Conservation (phyloP, 2,888 invertebrate species). For the Morpho helenor region DNA sequence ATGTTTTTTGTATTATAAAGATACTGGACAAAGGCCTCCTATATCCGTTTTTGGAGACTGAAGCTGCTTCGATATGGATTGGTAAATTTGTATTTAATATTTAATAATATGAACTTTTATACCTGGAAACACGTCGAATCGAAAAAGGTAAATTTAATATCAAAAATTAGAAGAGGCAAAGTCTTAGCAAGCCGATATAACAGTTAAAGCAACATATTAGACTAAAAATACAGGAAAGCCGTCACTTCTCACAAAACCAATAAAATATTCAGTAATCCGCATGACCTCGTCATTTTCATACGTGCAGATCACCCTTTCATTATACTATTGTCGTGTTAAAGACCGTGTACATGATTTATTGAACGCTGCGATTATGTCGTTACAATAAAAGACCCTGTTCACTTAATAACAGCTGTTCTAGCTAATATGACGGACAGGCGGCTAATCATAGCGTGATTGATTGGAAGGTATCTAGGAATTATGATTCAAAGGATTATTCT, state of each 20-base stretch:
- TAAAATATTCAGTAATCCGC: slow-evolving; percentile 10
- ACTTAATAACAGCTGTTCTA: slow-evolving; percentile 33
- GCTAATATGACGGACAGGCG: slow-evolving; percentile 29
- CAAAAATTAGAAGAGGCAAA: too few species aligned
- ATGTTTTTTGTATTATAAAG: too few species aligned
- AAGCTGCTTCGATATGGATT: too few species aligned
- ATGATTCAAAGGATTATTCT: slow-evolving; percentile 29
- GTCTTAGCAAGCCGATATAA: too few species aligned
- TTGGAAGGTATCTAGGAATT: slow-evolving; percentile 46
- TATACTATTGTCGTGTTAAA: slow-evolving; percentile 11
- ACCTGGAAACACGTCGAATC: too few species aligned
- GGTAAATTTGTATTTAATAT: too few species aligned
- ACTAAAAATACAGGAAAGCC: too few species aligned
- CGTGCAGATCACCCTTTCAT: slow-evolving; percentile 6
- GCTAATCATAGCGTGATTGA: slow-evolving; percentile 41
- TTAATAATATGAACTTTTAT: too few species aligned
- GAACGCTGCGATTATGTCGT: slow-evolving; percentile 24
- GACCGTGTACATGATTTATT: slow-evolving; percentile 16
- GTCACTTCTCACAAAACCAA: background rate
- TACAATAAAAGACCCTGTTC: slow-evolving; percentile 35
- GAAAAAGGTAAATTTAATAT: too few species aligned
- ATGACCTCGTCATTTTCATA: slow-evolving; percentile 4
- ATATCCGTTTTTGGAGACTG: too few species aligned
- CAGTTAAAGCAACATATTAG: too few species aligned
- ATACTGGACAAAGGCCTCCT: too few species aligned